Evolutionary conservation across 2,797 vertebrate species (phyloP), one percentile per base, ranked within the genome.

Genomic region (Periophthalmus magnuspinnatus): DNA sequence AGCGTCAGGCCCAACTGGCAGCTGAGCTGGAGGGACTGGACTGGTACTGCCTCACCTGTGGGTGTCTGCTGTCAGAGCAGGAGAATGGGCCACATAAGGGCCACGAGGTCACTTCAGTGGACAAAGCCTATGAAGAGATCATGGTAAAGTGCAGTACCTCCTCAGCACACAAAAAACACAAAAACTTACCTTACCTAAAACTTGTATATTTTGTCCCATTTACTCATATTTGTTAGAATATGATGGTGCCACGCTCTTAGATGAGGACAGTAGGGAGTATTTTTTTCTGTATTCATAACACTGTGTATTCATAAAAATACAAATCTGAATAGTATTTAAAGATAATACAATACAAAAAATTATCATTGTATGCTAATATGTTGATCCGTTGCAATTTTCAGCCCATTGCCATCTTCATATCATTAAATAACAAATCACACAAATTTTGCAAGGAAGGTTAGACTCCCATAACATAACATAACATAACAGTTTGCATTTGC

Each of bases 41-140:
- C 82, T 94, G 94, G 56, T 99, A 95, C 58, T 99, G 97, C 84
- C 83, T 93, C 60, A 91, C 90, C 58, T 99, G 97, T 83, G 95
- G 85, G 75, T 90, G 90, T 83, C 93, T 95, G 72, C 92, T 99
- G 81, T 92, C 93, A 72, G 89, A 94, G 68, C 92, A 91, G 19
- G 94, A 94, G 76, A 90, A 84, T 72, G 94, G 84, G 65, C 89
- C 92, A n/a, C 98, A 99, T 84, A 90, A 88, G 81, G 85, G 87
- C 67, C 98, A 99, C 7, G 84, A 95, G 41, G 89, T 95, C 61
- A 91, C 91, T 2, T 83, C 91, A 0, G 87, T 97, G 80, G 94
- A 96, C 75, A 89, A 89, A 71, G 95, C 95, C 55, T 95, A 94
- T 71, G 84, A 92, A 72, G 91, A 94, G 66, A 87, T 96, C 77